These are phyloP conservation scores for Micrasema minimum DNA, from an alignment of 1,140 invertebrate species.

Conservation along the genomic window DNA sequence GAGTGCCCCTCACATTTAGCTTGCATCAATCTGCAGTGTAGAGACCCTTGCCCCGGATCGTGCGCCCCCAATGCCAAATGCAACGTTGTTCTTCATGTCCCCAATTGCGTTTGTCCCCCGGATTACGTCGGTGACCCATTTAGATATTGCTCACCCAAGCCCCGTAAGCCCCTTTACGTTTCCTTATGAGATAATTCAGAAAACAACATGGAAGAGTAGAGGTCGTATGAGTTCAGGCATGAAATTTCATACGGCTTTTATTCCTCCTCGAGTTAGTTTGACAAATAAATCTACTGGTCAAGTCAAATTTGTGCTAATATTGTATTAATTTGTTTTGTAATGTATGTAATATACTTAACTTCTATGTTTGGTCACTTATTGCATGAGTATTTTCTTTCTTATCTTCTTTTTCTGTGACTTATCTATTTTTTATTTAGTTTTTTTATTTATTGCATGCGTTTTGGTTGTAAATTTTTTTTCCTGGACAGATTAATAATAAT, in stretches of 20 bases:
- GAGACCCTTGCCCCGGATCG: conserved; percentile 70
- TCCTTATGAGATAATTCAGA: conserved; percentile 12
- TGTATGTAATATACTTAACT: conserved; percentile 28
- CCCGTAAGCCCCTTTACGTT: conserved; percentile 58
- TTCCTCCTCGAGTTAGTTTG: conserved; percentile 14
- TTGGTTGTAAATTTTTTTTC: conserved; percentile 17
- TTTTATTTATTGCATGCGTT: conserved; percentile 17
- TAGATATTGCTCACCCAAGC: conserved; percentile 64
- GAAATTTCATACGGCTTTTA: conserved; percentile 54
- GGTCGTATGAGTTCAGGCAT: conserved; percentile 46
- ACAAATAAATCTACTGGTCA: not conserved
- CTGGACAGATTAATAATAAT: conserved; percentile 17
- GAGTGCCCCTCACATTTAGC: conserved; percentile 72
- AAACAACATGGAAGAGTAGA: conserved; percentile 7
- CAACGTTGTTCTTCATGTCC: conserved; percentile 71
- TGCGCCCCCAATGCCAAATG: conserved; percentile 73
- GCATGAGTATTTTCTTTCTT: conserved; percentile 28
- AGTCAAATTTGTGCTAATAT: conserved; percentile 20
- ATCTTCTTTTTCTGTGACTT: conserved; percentile 25
- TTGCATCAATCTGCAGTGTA: conserved; percentile 74
- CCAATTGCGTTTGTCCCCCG: conserved; percentile 69
- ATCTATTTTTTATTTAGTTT: conserved; percentile 28
- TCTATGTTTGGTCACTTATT: conserved; percentile 17
- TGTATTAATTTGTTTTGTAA: conserved; percentile 22
- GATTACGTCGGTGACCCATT: conserved; percentile 74